These are phyloP conservation scores for Notechis scutatus DNA, from an alignment of 2,113 vertebrate genomes.

Conservation along the genomic window DNA sequence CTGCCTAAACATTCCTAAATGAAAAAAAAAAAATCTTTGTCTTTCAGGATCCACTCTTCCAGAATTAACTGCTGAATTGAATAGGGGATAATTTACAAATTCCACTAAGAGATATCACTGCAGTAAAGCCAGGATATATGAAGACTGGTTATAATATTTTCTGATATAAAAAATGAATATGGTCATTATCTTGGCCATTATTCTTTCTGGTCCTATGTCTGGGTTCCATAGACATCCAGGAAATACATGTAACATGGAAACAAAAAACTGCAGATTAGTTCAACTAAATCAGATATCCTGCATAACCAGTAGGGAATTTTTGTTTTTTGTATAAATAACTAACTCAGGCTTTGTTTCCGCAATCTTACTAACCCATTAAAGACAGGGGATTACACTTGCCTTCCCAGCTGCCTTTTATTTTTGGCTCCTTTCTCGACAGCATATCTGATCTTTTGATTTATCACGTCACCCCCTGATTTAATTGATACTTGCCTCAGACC, in stretches of 20 bases:
- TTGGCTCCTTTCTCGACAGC: background rate
- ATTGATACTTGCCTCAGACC: background rate
- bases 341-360: background rate
- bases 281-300: background rate
- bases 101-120: background rate
- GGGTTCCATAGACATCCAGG: background rate
- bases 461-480: background rate
- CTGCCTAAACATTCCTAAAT: background rate
- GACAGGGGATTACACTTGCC: background rate
- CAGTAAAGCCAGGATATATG: background rate
- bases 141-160: background rate
- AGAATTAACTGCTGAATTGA: background rate
- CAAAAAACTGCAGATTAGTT: background rate
- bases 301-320: background rate
- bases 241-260: background rate
- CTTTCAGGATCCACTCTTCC: background rate
- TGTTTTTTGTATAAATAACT: background rate
- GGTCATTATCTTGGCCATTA: background rate
- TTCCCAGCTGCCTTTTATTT: background rate
- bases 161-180: background rate
- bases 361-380: background rate
- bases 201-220: background rate
- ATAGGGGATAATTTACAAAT: background rate
- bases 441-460: background rate
- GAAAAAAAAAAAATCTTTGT: background rate